These are phyloP conservation scores for Anthrax anthrax DNA, from an alignment of 2,888 invertebrate species.

Conservation along the genomic window DNA sequence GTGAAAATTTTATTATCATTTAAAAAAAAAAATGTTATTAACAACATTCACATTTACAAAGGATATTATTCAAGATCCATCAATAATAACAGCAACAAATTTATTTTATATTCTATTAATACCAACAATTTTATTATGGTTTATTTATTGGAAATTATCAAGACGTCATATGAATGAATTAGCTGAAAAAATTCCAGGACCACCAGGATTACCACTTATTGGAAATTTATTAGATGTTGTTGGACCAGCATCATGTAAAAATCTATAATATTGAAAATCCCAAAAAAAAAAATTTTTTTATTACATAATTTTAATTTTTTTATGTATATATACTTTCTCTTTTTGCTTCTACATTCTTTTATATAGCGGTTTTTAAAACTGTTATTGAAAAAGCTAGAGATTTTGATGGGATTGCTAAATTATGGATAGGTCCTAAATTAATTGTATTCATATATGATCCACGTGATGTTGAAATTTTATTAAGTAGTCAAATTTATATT, in stretches of 20 bases:
- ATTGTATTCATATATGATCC: conserved; percentile 61
- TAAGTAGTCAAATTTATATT: conserved; percentile 66
- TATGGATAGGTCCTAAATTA: conserved; percentile 67
- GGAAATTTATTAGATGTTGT: conserved; percentile 62
- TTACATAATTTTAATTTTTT: too few relatives aligned
- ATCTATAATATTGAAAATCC: not conserved
- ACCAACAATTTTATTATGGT: conserved; percentile 55
- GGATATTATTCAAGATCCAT: conserved; percentile 30
- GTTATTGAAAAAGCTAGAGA: conserved; percentile 34
- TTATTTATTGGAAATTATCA: conserved; percentile 60
- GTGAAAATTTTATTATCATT: too few relatives aligned
- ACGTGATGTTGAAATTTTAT: conserved; percentile 59
- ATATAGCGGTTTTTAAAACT: conserved; percentile 26
- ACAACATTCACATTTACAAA: conserved; percentile 18
- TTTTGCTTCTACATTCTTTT: too few relatives aligned
- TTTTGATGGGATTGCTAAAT: conserved; percentile 44
- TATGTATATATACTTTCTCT: too few relatives aligned
- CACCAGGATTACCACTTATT: conserved; percentile 52
- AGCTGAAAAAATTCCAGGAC: conserved; percentile 58
- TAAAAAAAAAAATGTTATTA: not conserved
- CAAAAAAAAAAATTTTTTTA: not conserved
- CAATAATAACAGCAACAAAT: conserved; percentile 41
- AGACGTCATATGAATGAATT: conserved; percentile 55
- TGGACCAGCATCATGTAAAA: conserved; percentile 54
- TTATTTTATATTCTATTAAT: conserved; percentile 59